Conservation (phyloP, 2,797 vertebrate species). For the Callimico goeldii region DNA sequence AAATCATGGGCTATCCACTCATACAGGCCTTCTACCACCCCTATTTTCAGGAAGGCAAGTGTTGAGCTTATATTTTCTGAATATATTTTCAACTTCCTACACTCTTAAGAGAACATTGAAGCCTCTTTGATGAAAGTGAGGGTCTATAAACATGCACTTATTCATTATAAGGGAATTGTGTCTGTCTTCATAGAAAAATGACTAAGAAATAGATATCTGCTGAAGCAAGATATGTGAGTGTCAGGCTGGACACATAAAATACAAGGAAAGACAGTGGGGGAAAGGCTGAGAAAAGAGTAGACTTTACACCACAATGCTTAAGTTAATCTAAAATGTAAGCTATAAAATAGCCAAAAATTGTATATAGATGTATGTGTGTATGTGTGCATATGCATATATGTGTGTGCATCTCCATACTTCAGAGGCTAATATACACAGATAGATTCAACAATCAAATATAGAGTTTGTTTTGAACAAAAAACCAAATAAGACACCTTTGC, state of each 20-base stretch:
- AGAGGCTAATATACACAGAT: not conserved
- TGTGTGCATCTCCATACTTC: not conserved
- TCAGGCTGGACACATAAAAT: not conserved
- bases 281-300: not conserved
- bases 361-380: not conserved
- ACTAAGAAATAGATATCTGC: not conserved
- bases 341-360: not conserved
- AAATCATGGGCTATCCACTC: not conserved
- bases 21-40: not conserved
- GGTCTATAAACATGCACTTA: not conserved
- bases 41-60: not conserved
- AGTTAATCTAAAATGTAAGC: not conserved
- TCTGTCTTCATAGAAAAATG: not conserved
- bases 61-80: constrained; percentile 12
- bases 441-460: not conserved
- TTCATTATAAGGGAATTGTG: not conserved
- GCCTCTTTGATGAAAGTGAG: not conserved
- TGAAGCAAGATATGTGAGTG: not conserved
- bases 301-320: not conserved
- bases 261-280: not conserved
- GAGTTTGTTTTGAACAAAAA: not conserved
- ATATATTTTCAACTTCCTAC: not conserved
- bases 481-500: not conserved
- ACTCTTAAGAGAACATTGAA: not conserved
- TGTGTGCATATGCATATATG: not conserved